Percentiles rank a stretch among this genome's conserved stretches.
Conservation (phyloP, 2,888 invertebrate genomes). For the Rotaria socialis region DNA sequence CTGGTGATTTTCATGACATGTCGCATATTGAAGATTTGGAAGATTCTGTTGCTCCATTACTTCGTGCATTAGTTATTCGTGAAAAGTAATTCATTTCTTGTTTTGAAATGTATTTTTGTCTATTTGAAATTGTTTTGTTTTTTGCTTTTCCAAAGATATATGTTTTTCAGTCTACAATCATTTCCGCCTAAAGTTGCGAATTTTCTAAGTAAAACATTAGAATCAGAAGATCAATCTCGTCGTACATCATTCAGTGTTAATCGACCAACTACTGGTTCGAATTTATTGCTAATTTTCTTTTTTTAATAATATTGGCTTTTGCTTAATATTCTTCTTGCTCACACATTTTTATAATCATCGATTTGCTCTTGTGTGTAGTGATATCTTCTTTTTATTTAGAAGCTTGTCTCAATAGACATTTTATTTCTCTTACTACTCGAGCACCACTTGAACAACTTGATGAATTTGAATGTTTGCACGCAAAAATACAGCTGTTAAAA, state of each 20-base stretch:
- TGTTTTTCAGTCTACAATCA: constrained; percentile 79
- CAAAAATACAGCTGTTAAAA: neutral
- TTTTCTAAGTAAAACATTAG: constrained; percentile 69
- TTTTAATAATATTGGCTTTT: too few relatives aligned
- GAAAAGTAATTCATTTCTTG: constrained; percentile 50
- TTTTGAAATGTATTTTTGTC: neutral
- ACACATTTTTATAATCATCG: neutral
- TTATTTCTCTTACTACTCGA: neutral
- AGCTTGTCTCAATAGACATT: neutral
- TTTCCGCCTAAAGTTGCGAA: constrained; percentile 78
- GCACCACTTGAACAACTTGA: neutral
- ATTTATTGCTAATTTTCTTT: neutral
- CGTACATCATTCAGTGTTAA: neutral
- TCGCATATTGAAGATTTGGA: constrained; percentile 45
- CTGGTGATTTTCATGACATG: constrained; percentile 18
- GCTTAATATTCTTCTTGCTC: neutral
- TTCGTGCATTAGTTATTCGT: constrained; percentile 53
- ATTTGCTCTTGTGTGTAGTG: neutral
- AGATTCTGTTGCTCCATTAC: constrained; percentile 50
- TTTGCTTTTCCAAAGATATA: constrained; percentile 62
- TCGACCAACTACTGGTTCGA: neutral
- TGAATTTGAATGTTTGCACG: neutral
- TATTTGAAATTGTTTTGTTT: neutral
- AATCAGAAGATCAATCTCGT: constrained; percentile 36
- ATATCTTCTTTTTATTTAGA: neutral